Evolutionary conservation across 2,888 invertebrate genomes (phyloP).

Genomic region (Pocota personata): DNA sequence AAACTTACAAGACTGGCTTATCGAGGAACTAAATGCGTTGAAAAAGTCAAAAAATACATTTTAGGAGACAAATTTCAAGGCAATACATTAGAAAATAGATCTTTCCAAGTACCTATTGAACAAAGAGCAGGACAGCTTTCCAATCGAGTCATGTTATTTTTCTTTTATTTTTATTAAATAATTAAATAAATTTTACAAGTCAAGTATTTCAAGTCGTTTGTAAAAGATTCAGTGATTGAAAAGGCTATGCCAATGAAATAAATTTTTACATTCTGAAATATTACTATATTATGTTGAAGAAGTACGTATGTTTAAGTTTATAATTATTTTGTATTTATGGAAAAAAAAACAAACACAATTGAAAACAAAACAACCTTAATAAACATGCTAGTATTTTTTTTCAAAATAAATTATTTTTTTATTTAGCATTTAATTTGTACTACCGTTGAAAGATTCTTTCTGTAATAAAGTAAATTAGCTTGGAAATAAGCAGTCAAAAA

Average conservation of each 20-base stretch:
- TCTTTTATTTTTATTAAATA: slow-evolving; percentile 26
- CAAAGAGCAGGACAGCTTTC: slow-evolving; percentile 70
- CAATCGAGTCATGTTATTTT: slow-evolving; percentile 65
- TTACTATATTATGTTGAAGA: slow-evolving; percentile 50
- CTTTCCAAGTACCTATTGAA: slow-evolving; percentile 64
- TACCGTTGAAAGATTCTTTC: too few relatives aligned
- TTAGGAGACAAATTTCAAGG: slow-evolving; percentile 35
- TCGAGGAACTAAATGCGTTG: slow-evolving; percentile 80
- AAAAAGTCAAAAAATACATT: slow-evolving; percentile 75
- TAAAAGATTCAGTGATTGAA: slow-evolving; percentile 60
- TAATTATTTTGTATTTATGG: slow-evolving; percentile 69
- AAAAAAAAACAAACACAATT: slow-evolving; percentile 24
- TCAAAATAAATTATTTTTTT: not conserved
- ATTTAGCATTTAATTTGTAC: too few relatives aligned
- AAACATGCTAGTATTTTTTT: slow-evolving; percentile 58
- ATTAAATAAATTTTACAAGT: slow-evolving; percentile 33
- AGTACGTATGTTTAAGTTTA: slow-evolving; percentile 68
- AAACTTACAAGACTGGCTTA: slow-evolving; percentile 81
- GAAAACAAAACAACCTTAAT: slow-evolving; percentile 60
- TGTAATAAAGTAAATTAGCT: too few relatives aligned
- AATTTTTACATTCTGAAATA: slow-evolving; percentile 64
- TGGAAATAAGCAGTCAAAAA: too few relatives aligned
- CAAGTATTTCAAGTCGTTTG: slow-evolving; percentile 61
- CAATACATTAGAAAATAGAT: slow-evolving; percentile 43
- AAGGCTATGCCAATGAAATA: slow-evolving; percentile 70